A percentile compares a stretch with the other conserved stretches of the same genome.
Conservation (phyloP, 2,888 invertebrate genomes). For the Bedellia somnulentella region DNA sequence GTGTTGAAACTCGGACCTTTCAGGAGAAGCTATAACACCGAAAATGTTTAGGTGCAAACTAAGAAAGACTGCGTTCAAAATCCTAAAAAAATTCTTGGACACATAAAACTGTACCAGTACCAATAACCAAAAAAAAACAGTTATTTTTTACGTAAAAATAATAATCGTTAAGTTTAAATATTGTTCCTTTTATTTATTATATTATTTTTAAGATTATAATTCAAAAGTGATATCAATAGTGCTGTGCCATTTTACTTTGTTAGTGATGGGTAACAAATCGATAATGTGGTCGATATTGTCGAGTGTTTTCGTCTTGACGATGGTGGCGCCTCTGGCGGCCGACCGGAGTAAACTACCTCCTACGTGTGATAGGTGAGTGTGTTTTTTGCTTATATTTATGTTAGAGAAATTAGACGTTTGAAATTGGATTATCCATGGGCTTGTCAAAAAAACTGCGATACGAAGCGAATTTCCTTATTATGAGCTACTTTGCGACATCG, state of each 20-base stretch:
- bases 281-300: conserved; percentile 25
- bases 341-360: conserved; percentile 48
- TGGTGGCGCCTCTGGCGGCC: conserved; percentile 21
- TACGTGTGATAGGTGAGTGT: conserved; percentile 57
- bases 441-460: too few species aligned
- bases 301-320: conserved; percentile 18
- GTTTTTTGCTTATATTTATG: conserved; percentile 4
- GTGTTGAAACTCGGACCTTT: conserved; percentile 15
- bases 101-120: conserved; percentile 21
- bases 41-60: conserved; percentile 37
- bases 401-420: neutral
- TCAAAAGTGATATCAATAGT: conserved; percentile 40
- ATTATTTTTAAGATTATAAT: conserved; percentile 3
- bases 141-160: conserved; percentile 1
- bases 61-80: conserved; percentile 36
- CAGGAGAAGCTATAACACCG: conserved; percentile 20
- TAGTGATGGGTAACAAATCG: conserved; percentile 10
- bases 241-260: conserved; percentile 24
- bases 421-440: too few species aligned
- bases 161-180: conserved; percentile 2
- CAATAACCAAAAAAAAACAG: neutral
- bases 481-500: too few species aligned
- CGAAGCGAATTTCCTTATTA: too few species aligned
- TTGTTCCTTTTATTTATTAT: conserved; percentile 5
- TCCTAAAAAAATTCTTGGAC: conserved; percentile 36